phyloP scores from a whole-genome alignment of 2,888 invertebrate genomes.

The Acanthococcus lagerstroemiae region DNA sequence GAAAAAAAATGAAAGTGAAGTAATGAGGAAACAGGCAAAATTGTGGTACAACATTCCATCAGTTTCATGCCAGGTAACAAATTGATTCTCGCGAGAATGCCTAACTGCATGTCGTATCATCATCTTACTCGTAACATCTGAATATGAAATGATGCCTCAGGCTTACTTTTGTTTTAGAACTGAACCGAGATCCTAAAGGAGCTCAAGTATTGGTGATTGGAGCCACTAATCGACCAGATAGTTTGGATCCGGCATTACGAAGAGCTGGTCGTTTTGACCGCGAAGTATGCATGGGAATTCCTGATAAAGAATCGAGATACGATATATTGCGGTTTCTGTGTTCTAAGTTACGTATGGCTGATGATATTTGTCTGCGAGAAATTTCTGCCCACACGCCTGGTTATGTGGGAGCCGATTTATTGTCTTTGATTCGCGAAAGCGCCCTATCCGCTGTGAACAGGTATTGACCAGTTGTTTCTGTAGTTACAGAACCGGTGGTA shows the following conservation, averaged over 20 bases:
- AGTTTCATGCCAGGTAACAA: neutral
- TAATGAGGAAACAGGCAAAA: too few relatives aligned
- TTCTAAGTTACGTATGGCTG: slow-evolving; percentile 55
- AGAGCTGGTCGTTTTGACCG: slow-evolving; percentile 87
- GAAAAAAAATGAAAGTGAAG: too few relatives aligned
- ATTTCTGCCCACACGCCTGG: slow-evolving; percentile 85
- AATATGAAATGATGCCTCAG: too few relatives aligned
- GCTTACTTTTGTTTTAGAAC: slow-evolving; percentile 41
- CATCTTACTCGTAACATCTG: neutral
- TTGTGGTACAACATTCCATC: too few relatives aligned
- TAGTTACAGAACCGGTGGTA: too few relatives aligned
- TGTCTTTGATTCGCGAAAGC: slow-evolving; percentile 75
- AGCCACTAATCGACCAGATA: slow-evolving; percentile 89
- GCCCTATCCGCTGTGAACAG: slow-evolving; percentile 77
- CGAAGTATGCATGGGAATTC: slow-evolving; percentile 89
- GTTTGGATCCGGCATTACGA: slow-evolving; percentile 82
- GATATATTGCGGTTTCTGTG: slow-evolving; percentile 69
- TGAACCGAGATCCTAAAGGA: slow-evolving; percentile 47
- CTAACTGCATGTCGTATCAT: neutral
- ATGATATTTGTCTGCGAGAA: slow-evolving; percentile 53
- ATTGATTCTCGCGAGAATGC: neutral
- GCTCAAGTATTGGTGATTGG: slow-evolving; percentile 73
- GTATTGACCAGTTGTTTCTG: too few relatives aligned
- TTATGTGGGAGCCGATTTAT: slow-evolving; percentile 89
- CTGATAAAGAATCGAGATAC: slow-evolving; percentile 68